Evolutionary conservation across 2,797 vertebrate genomes (phyloP).

Genomic region (Meriones psammophilus): DNA sequence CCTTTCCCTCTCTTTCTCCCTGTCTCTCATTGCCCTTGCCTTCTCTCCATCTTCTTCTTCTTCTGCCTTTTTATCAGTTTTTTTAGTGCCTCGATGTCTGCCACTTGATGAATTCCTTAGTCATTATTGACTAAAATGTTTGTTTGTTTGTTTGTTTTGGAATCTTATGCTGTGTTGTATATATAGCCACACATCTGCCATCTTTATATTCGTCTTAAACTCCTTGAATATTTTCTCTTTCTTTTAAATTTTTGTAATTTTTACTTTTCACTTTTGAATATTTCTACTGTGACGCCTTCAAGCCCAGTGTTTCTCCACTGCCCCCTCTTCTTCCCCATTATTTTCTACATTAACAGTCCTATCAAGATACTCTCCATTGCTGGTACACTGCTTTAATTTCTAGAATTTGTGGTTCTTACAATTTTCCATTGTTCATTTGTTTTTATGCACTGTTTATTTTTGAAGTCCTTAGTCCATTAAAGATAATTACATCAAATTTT

Average conservation of each 20-base stretch:
- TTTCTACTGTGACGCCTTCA: not conserved
- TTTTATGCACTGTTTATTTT: not conserved
- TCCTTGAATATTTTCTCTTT: not conserved
- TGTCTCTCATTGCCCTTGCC: not conserved
- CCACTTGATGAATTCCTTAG: not conserved
- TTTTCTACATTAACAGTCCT: not conserved
- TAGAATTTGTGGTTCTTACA: not conserved
- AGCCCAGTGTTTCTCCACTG: not conserved
- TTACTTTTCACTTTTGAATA: not conserved
- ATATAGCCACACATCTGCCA: too few species aligned
- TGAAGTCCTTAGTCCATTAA: not conserved
- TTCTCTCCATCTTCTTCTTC: not conserved
- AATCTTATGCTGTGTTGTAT: not conserved
- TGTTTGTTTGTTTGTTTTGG: too few species aligned
- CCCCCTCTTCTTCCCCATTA: not conserved
- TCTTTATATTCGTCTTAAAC: not conserved
- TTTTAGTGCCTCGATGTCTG: not conserved
- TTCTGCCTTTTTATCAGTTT: too few species aligned
- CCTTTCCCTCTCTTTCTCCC: too few species aligned
- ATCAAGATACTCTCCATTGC: not conserved
- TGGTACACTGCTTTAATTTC: not conserved
- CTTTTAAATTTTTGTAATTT: not conserved
- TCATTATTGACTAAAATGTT: too few species aligned
- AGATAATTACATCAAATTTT: not conserved
- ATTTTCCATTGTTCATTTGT: not conserved